These are phyloP conservation scores for Prinia subflava DNA, from an alignment of 2,113 vertebrate species.

Conservation along the genomic window DNA sequence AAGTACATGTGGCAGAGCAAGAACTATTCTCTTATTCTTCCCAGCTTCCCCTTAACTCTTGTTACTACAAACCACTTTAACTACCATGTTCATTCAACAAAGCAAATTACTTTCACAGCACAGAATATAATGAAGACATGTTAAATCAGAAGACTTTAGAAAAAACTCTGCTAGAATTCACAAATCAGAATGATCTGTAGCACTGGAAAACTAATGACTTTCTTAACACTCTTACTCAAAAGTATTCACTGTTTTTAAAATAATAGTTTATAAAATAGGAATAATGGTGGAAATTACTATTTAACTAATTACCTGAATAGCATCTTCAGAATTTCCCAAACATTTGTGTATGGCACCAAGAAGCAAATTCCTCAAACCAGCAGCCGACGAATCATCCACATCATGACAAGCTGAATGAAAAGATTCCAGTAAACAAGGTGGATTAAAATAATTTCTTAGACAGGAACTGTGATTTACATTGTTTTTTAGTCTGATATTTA, in stretches of 20 bases:
- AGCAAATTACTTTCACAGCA: not conserved
- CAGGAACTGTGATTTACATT: not conserved
- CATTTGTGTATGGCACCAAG: slow-evolving; percentile 97
- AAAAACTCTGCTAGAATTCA: not conserved
- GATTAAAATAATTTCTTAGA: not conserved
- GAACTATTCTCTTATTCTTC: not conserved
- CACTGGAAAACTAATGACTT: not conserved
- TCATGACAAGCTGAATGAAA: slow-evolving; percentile 85
- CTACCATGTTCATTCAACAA: not conserved
- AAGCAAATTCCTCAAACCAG: slow-evolving; percentile 90
- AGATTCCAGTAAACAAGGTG: not conserved
- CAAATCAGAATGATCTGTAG: not conserved
- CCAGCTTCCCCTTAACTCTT: not conserved
- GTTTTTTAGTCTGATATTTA: not conserved
- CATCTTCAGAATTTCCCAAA: slow-evolving; percentile 92
- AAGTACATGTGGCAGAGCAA: not conserved
- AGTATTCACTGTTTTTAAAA: not conserved
- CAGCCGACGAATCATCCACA: slow-evolving; percentile 82
- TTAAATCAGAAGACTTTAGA: not conserved
- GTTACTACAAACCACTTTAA: not conserved
- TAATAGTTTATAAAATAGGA: not conserved
- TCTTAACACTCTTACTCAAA: not conserved
- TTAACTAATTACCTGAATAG: slow-evolving; percentile 79
- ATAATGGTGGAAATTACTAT: not conserved
- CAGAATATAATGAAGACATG: not conserved